Evolutionary conservation across 35 echinoderm and acorn worm genomes (phyloP).

Genomic region (Holothuria glaberrima): DNA sequence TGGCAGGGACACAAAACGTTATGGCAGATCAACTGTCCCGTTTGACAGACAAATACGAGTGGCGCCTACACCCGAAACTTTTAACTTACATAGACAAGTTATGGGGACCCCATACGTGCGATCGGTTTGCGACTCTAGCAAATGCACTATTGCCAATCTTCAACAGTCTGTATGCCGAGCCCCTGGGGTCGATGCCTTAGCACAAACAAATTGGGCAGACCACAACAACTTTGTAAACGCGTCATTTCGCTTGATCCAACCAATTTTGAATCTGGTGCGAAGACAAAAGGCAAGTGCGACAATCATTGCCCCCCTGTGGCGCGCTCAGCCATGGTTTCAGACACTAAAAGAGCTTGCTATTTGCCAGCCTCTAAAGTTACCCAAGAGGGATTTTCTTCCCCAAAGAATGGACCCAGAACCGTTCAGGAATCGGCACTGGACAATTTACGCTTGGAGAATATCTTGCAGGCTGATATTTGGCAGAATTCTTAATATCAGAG

Average conservation of each 20-base stretch:
- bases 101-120: conserved; percentile 61
- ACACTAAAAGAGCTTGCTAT: conserved; percentile 9
- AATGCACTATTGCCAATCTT: conserved; percentile 63
- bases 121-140: conserved; percentile 60
- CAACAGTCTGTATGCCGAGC: conserved; percentile 62
- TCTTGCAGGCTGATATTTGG: too few species aligned
- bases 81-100: background rate
- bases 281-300: conserved; percentile 41
- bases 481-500: conserved; percentile 1
- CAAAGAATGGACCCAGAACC: conserved; percentile 30
- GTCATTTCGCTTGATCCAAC: conserved; percentile 56
- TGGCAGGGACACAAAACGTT: too few species aligned
- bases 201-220: conserved; percentile 58
- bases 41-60: conserved; percentile 51
- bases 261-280: conserved; percentile 23
- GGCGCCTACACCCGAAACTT: background rate
- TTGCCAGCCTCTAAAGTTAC: too few species aligned
- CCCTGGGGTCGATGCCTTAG: conserved; percentile 51
- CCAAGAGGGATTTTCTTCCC: background rate
- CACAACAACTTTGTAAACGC: conserved; percentile 78
- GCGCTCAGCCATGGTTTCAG: conserved; percentile 49
- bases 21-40: too few species aligned
- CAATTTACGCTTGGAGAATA: conserved; percentile 61
- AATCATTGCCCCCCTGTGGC: conserved; percentile 57
- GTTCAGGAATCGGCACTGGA: conserved; percentile 36